phyloP scores from a whole-genome alignment of 2,888 invertebrate genomes.

The Cremastobaeus sp. region DNA sequence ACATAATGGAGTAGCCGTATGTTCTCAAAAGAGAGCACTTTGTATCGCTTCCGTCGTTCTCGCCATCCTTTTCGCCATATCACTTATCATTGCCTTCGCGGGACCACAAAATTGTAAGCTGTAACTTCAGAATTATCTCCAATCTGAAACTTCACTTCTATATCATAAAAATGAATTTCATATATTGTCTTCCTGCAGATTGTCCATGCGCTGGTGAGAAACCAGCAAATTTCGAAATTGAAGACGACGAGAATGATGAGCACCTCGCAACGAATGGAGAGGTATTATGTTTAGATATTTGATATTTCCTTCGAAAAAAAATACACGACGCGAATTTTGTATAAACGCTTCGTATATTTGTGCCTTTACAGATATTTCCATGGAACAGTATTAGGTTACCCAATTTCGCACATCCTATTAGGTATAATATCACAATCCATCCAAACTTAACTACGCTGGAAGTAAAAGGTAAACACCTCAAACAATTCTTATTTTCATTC shows the following conservation, averaged over 20 bases:
- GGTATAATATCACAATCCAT: constrained; percentile 93
- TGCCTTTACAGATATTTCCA: constrained; percentile 82
- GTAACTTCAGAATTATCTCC: background rate
- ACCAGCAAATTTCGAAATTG: constrained; percentile 82
- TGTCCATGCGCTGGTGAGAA: constrained; percentile 85
- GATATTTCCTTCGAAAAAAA: background rate
- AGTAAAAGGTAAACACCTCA: constrained; percentile 84
- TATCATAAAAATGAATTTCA: too few species aligned
- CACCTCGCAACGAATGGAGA: constrained; percentile 86
- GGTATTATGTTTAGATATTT: constrained; percentile 62
- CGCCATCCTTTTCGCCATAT: constrained; percentile 88
- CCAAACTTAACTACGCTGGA: constrained; percentile 94
- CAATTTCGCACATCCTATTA: constrained; percentile 86
- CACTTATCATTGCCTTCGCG: constrained; percentile 93
- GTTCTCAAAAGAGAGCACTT: constrained; percentile 91
- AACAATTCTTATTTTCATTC: background rate
- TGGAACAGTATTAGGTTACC: constrained; percentile 89
- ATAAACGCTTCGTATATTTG: background rate
- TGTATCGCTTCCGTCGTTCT: constrained; percentile 89
- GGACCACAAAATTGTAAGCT: constrained; percentile 88
- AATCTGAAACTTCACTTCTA: too few species aligned
- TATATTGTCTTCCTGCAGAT: too few species aligned
- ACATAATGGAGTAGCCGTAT: constrained; percentile 89
- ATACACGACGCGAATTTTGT: too few species aligned
- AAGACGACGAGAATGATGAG: constrained; percentile 83